Evolutionary conservation across 2,113 vertebrate genomes (phyloP).

Genomic region (Zapus hudsonius): DNA sequence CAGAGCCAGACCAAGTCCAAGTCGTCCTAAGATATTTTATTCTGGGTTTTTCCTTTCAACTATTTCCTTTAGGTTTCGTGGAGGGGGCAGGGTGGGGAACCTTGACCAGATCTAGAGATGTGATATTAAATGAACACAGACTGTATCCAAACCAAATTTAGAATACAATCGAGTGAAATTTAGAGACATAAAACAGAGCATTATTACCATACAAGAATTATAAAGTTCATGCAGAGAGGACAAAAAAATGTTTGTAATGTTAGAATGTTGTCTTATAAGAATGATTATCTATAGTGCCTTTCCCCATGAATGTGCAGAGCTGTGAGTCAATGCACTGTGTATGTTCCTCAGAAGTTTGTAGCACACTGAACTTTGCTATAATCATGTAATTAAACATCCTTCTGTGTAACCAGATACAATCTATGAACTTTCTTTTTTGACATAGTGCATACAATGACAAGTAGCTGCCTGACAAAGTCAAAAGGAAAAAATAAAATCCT

Average conservation of each 20-base stretch:
- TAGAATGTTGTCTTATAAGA: conserved; percentile 42
- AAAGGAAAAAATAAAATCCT: conserved; percentile 37
- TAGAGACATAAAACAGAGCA: conserved; percentile 69
- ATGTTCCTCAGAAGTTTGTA: neutral
- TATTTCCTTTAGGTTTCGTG: conserved; percentile 72
- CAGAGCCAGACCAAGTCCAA: conserved; percentile 76
- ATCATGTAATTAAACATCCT: neutral
- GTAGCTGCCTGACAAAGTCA: neutral
- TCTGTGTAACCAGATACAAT: neutral
- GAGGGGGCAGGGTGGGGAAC: conserved; percentile 23
- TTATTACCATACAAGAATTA: conserved; percentile 13
- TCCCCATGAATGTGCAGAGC: neutral
- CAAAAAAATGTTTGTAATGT: conserved; percentile 60
- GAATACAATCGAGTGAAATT: conserved; percentile 54
- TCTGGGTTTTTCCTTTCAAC: conserved; percentile 71
- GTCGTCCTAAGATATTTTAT: conserved; percentile 77
- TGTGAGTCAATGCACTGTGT: neutral
- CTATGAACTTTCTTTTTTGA: neutral
- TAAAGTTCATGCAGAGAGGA: neutral
- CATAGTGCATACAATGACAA: neutral
- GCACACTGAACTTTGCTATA: neutral
- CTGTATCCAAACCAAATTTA: conserved; percentile 65
- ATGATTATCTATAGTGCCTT: neutral
- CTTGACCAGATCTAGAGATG: conserved; percentile 72
- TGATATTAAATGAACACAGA: conserved; percentile 60